Evolutionary conservation across 2,113 vertebrate genomes (phyloP).

Genomic region (Nansenia antarctica): DNA sequence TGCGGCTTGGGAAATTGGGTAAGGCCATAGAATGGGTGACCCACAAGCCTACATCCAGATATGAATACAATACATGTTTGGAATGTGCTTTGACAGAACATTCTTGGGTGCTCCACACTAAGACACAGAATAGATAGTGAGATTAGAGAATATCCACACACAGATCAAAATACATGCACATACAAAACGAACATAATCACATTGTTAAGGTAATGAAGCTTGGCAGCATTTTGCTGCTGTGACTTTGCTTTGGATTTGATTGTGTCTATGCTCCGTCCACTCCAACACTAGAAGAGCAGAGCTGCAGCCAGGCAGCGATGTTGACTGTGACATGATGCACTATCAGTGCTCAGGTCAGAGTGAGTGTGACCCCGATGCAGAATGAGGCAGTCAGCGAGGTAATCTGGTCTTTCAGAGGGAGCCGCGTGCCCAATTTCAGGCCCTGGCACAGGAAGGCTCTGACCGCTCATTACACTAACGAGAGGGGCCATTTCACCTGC

Average conservation of each 20-base stretch:
- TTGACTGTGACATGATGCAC: slow-evolving; percentile 38
- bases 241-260: slow-evolving; percentile 51
- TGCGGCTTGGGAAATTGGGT: slow-evolving; percentile 60
- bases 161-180: slow-evolving; percentile 42
- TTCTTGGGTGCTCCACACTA: slow-evolving; percentile 5
- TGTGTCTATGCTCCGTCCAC: slow-evolving; percentile 44
- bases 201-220: slow-evolving; percentile 66
- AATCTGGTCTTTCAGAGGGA: slow-evolving; percentile 69
- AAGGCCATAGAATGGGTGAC: slow-evolving; percentile 66
- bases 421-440: slow-evolving; percentile 65
- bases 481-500: slow-evolving; percentile 99
- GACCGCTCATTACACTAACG: slow-evolving; percentile 98
- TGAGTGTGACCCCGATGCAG: slow-evolving; percentile 44
- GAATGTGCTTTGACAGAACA: slow-evolving; percentile 59
- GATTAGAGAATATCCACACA: slow-evolving; percentile 17
- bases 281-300: slow-evolving; percentile 33
- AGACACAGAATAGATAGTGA: slow-evolving; percentile 31
- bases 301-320: slow-evolving; percentile 19
- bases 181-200: slow-evolving; percentile 27
- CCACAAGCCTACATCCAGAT: slow-evolving; percentile 50
- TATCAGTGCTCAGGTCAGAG: slow-evolving; percentile 30
- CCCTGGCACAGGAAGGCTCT: slow-evolving; percentile 74
- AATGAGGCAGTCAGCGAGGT: slow-evolving; percentile 36
- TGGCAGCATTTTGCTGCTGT: slow-evolving; percentile 13
- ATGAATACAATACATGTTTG: slow-evolving; percentile 74